Conservation (phyloP, 2,113 vertebrate genomes). For the Tychaedon coryphoeus region DNA sequence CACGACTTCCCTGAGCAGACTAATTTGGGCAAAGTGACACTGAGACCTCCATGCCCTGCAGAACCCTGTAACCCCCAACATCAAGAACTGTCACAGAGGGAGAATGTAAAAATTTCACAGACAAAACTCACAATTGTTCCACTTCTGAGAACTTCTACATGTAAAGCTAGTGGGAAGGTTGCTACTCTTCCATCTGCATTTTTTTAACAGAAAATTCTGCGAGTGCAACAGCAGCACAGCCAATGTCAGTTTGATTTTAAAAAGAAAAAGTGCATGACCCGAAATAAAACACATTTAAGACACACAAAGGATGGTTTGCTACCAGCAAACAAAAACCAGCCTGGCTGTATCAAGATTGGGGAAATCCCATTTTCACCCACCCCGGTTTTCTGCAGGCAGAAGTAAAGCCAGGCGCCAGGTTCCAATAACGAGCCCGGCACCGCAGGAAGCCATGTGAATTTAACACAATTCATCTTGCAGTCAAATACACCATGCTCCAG, state of each 20-base stretch:
- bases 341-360: neutral
- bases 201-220: slow-evolving; percentile 53
- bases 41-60: rapidly evolving
- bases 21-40: neutral
- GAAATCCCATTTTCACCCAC: slow-evolving; percentile 53
- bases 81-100: neutral
- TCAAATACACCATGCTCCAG: neutral
- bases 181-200: slow-evolving; percentile 27
- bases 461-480: slow-evolving; percentile 25
- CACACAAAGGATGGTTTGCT: slow-evolving; percentile 23
- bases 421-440: neutral
- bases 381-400: neutral
- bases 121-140: neutral
- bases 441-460: neutral
- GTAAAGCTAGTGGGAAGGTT: neutral
- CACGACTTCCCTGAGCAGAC: neutral
- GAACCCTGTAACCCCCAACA: neutral
- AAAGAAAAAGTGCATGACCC: slow-evolving; percentile 27
- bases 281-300: slow-evolving; percentile 41
- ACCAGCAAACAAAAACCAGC: slow-evolving; percentile 21
- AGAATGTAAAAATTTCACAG: neutral
- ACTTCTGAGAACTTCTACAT: neutral
- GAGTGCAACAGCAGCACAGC: slow-evolving; percentile 35
- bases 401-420: neutral
- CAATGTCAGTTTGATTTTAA: slow-evolving; percentile 9